Evolutionary conservation across 2,797 vertebrate genomes (phyloP).

Genomic region (Mus minutoides): DNA sequence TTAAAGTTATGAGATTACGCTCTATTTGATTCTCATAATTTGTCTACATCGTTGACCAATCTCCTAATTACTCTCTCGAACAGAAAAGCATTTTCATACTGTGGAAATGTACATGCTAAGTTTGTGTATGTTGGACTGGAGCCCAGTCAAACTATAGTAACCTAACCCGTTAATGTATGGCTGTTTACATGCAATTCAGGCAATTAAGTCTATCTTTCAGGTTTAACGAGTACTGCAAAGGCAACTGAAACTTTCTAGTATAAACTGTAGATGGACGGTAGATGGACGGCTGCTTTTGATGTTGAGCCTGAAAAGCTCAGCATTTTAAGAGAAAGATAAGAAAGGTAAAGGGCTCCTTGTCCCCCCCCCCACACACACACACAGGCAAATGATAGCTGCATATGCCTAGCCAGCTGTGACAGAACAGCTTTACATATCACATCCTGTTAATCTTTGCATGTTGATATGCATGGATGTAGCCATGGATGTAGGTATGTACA

Average conservation of each 20-base stretch:
- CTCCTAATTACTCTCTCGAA: constrained; percentile 71
- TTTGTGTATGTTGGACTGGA: constrained; percentile 70
- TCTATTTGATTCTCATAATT: constrained; percentile 63
- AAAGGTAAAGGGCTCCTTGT: constrained; percentile 6
- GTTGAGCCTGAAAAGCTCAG: constrained; percentile 27
- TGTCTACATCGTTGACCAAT: constrained; percentile 66
- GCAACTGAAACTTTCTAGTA: constrained; percentile 55
- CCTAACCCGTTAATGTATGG: constrained; percentile 72
- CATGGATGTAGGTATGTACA: neutral
- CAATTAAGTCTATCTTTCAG: constrained; percentile 77
- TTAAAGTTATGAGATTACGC: constrained; percentile 3
- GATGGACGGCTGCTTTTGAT: constrained; percentile 62
- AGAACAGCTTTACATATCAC: constrained; percentile 8
- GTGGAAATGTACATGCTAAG: constrained; percentile 67
- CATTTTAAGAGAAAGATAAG: constrained; percentile 45
- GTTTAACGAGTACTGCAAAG: constrained; percentile 74
- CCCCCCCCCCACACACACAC: constrained; percentile 41
- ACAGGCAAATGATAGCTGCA: constrained; percentile 49
- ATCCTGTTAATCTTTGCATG: neutral
- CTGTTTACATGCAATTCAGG: constrained; percentile 70
- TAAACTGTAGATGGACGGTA: constrained; percentile 42
- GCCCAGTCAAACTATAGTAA: constrained; percentile 75
- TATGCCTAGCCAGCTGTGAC: neutral
- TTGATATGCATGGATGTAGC: neutral
- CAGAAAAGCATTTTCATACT: constrained; percentile 64